Evolutionary conservation across 2,113 vertebrate genomes (phyloP), one percentile per base, ranked within the genome.

Genomic region (Sporophila hypoxantha): DNA sequence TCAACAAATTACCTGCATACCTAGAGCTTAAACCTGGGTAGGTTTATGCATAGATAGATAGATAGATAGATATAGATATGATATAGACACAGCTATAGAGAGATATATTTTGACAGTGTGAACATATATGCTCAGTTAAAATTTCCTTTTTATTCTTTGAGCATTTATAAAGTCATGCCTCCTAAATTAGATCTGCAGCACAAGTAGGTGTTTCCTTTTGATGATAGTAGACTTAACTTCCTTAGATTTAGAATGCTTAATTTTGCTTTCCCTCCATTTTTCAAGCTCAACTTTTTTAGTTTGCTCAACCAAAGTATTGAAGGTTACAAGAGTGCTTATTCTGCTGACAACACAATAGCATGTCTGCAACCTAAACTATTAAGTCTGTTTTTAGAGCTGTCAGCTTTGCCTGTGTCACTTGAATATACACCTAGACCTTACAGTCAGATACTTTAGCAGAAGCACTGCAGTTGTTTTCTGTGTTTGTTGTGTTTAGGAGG

Each of bases 291-390:
- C 44, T 46, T 67, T 76, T 82, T 67, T 64, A 21, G 32, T 79
- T 90, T 89, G 39, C 46, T 88, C 23, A 78, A 2, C 42, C 37
- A 37, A 30, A 37, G 21, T 75, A 39, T 10, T 85, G 87, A 92
- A 91, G 85, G 85, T 93, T 93, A 81, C 46, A 65, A 30, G 49
- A 77, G 30, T 75, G 49, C 32, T 94, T 80, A 29, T 80, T 70
- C 50, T 93, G 82, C 85, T 92, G 87, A 89, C 79, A 64, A 30
- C 41, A 39, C 76, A 68, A 46, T 53, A 85, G 73, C 66, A 36
- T 32, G 30, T 42, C 68, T 87, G 79, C 73, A 91, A 32, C 46
- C 50, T 85, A 14, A 83, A 83, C 65, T 66, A 55, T 19, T 71
- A 64, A 73, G 61, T 77, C 36, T 74, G 56, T 14, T 83, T 88